These are phyloP conservation scores for Atta texana DNA, from an alignment of 1,140 invertebrate genomes.

Conservation along the genomic window DNA sequence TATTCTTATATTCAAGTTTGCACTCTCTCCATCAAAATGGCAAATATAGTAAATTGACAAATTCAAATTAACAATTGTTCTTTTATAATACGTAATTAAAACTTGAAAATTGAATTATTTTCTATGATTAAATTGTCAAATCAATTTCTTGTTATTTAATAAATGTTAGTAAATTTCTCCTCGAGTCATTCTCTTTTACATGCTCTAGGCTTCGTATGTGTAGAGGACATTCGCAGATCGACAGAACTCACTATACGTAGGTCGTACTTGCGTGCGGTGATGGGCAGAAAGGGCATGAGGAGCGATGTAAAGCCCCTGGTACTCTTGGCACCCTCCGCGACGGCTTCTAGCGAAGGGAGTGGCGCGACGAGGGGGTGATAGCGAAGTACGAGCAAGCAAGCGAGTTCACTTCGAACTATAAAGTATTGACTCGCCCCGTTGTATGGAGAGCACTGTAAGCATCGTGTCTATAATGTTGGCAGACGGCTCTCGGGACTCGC, in stretches of 20 bases:
- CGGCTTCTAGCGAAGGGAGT: conserved; percentile 33
- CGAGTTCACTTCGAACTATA: conserved; percentile 69
- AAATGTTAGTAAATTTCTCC: conserved; percentile 13
- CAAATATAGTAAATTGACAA: neutral
- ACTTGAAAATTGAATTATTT: neutral
- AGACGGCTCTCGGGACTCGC: conserved; percentile 68
- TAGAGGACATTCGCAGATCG: conserved; percentile 24
- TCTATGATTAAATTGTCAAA: neutral
- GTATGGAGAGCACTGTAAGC: conserved; percentile 67
- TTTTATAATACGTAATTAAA: neutral
- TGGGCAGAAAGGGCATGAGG: conserved; percentile 63
- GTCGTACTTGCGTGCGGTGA: conserved; percentile 70
- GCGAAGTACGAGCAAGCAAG: conserved; percentile 45
- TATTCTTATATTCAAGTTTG: neutral
- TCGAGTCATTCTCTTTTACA: neutral
- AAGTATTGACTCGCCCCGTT: conserved; percentile 77
- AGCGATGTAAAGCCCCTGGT: conserved; percentile 52
- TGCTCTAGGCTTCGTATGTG: neutral
- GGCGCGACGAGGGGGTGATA: conserved; percentile 40
- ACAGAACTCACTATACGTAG: conserved; percentile 45
- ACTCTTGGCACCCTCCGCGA: conserved; percentile 67
- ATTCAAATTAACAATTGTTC: neutral
- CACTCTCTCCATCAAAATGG: neutral
- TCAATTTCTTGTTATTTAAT: neutral
- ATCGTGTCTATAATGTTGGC: conserved; percentile 70